Evolutionary conservation across 2,797 vertebrate genomes (phyloP), one percentile per base, ranked within the genome.

Genomic region (Hyperoplus immaculatus): DNA sequence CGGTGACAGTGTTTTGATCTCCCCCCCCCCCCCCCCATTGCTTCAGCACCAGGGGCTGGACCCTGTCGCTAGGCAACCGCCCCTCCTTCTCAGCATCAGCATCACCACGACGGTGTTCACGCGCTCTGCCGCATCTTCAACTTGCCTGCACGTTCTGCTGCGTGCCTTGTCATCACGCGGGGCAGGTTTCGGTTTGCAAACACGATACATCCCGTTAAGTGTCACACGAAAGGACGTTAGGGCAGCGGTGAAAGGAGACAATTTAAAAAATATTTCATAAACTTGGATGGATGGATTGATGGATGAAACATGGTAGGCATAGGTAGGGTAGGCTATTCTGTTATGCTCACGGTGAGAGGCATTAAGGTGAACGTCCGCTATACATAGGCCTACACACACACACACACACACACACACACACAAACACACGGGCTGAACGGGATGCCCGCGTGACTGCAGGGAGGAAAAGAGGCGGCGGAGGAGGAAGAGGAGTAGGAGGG

Each of bases 371-470:
- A 92, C 87, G 92, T 93, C 88, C 82, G 80, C 81, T 78, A 87
- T 80, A 89, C 65, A 62, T 15, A 29, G 29, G 29, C 29, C 29
- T 29, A 87, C 87, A 90, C 90, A 21, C 75, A 73, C 13, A 75
- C 74, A 71, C 49, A 57, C 59, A 61, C 50, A 56, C 36, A 75
- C 84, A 85, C 84, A 63, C 67, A 75, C 39, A 54, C 59, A 53
- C 51, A 60, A 16, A 77, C 84, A 87, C 87, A 90, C 90, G 90
- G 88, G 87, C 90, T 83, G 91, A 88, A 92, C 92, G 86, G 89
- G 92, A 91, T 89, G 88, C 90, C 91, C 93, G 93, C 94, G 94
- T 95, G 94, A 95, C 94, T 95, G 94, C 94, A 88, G 94, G 93
- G 92, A 94, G 87, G 92, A 86, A 29, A 85, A 88, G 88, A 85